Conservation (phyloP, 2,888 invertebrate species). For the Drosophila niveifrons region DNA sequence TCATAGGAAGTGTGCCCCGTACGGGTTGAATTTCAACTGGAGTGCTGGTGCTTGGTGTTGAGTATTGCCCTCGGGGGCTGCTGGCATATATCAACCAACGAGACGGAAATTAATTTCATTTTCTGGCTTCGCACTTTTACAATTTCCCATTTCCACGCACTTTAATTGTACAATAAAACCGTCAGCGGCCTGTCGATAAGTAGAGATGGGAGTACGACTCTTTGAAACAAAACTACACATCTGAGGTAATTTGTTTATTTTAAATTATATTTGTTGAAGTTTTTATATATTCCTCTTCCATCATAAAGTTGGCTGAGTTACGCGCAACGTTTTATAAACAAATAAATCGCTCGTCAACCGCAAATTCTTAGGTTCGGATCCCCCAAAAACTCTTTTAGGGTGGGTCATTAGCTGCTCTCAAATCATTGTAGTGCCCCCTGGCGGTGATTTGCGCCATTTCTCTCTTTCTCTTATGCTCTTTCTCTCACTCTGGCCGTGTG, state of each 20-base stretch:
- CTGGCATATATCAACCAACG: conserved; percentile 69
- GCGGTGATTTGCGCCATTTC: conserved; percentile 60
- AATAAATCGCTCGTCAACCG: conserved; percentile 57
- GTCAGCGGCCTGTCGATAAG: conserved; percentile 64
- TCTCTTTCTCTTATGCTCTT: conserved; percentile 4
- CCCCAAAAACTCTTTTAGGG: conserved; percentile 33
- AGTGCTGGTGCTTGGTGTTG: not conserved
- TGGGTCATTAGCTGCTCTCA: conserved; percentile 57
- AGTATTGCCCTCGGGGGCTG: conserved; percentile 26
- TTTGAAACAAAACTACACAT: conserved; percentile 40
- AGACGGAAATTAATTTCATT: conserved; percentile 68
- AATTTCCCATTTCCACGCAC: conserved; percentile 33
- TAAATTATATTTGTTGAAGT: conserved; percentile 79
- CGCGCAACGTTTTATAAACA: conserved; percentile 46
- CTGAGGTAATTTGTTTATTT: conserved; percentile 72
- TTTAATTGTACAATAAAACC: conserved; percentile 75
- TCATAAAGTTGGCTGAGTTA: conserved; percentile 43
- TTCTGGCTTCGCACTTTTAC: conserved; percentile 17
- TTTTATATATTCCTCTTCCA: conserved; percentile 69
- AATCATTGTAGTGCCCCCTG: conserved; percentile 45
- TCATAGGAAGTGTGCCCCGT: conserved; percentile 45
- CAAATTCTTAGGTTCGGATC: conserved; percentile 3
- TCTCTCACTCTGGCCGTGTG: not conserved
- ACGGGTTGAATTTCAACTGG: conserved; percentile 39
- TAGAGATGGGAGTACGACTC: not conserved